These are phyloP conservation scores for Crocodylus rhombifer DNA, from an alignment of 2,797 vertebrate genomes.

Conservation along the genomic window DNA sequence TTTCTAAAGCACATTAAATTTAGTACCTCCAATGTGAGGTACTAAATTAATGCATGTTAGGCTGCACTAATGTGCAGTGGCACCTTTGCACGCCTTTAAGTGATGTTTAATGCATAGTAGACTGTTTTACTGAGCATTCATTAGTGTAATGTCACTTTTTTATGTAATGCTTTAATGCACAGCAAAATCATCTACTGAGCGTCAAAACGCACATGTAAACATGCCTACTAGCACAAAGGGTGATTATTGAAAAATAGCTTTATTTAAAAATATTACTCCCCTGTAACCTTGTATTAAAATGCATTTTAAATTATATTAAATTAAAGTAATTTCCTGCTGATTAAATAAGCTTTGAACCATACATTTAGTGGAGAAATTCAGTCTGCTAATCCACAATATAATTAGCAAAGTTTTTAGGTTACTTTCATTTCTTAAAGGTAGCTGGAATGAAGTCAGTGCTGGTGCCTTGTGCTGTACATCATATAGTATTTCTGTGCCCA, in stretches of 20 bases:
- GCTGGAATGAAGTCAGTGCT: not conserved
- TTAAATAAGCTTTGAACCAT: constrained; percentile 17
- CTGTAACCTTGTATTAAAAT: not conserved
- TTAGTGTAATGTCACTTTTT: too few species aligned
- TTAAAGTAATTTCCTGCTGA: not conserved
- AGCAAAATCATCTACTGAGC: too few species aligned
- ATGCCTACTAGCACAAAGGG: not conserved
- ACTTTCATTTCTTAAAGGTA: not conserved
- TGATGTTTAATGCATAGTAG: too few species aligned
- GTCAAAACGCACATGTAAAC: too few species aligned
- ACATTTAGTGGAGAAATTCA: not conserved
- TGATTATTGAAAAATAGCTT: not conserved
- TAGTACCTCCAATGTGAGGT: too few species aligned
- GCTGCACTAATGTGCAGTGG: too few species aligned
- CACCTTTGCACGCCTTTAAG: too few species aligned
- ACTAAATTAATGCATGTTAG: too few species aligned
- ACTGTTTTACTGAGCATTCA: too few species aligned
- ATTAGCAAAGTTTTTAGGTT: not conserved
- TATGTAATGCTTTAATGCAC: too few species aligned
- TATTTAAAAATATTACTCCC: constrained; percentile 38
- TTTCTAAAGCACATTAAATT: too few species aligned
- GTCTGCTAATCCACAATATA: not conserved
- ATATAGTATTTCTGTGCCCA: not conserved
- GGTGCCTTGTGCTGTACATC: not conserved
- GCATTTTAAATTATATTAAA: constrained; percentile 5